phyloP scores from a whole-genome alignment of 2,113 vertebrate genomes.

The Potamarius usumacintae region DNA sequence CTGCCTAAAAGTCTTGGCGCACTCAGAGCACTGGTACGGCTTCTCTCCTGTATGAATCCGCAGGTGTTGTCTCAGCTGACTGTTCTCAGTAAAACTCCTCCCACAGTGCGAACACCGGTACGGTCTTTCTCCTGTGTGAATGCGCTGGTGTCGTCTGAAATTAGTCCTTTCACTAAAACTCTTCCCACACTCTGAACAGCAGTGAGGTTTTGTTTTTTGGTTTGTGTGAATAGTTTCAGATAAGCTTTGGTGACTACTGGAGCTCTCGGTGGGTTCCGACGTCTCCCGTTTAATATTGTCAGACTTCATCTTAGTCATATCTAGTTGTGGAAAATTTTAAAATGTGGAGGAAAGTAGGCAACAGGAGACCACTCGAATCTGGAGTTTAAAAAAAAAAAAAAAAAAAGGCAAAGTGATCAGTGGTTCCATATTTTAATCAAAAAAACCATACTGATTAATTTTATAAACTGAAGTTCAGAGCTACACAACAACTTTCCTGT shows the following conservation, averaged over 20 bases:
- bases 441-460: background rate
- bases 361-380: background rate
- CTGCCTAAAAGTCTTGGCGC: background rate
- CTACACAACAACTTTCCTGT: background rate
- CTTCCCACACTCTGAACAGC: background rate
- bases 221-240: too few species aligned
- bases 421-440: background rate
- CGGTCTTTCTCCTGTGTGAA: background rate
- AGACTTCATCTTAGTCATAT: background rate
- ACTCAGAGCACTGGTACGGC: background rate
- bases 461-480: background rate
- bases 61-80: background rate
- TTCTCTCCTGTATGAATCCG: background rate
- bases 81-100: background rate
- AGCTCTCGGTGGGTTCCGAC: background rate
- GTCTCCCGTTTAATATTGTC: background rate
- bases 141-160: background rate
- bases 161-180: background rate
- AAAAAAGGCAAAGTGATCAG: background rate
- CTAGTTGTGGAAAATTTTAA: background rate
- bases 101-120: background rate
- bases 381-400: background rate
- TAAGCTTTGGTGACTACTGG: background rate
- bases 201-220: background rate
- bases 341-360: background rate